Evolutionary conservation across 2,113 vertebrate genomes (phyloP), one percentile per base, ranked within the genome.

Genomic region (Salminus brasiliensis): DNA sequence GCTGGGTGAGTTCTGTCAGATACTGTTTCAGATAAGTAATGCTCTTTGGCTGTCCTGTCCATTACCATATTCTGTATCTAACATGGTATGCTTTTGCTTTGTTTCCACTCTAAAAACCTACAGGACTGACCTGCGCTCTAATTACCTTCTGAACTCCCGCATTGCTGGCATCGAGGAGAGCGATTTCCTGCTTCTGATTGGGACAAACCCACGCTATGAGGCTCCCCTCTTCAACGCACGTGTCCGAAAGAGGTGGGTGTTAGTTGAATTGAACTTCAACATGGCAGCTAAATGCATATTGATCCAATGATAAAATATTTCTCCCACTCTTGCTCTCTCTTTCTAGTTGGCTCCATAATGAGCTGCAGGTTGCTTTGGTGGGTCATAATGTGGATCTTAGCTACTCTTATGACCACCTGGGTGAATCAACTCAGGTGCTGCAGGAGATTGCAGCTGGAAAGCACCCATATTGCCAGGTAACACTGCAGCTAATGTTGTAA

Each of bases 191-290:
- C 94, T 99, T 79, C 88, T 99, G 66, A 78, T 98, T 62, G 98
- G 98, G 87, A 98, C 96, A 45, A 99, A 99, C 91, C 97, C 97
- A 65, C 96, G 97, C 74, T 99, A 95, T 70, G 97, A 99, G 84
- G 98, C 98, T 21, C 97, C 97, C 0, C 92, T 99, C 25, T 99
- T 99, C 88, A 99, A 99, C 73, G 94, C 96, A 76, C 94, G 96
- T 81, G 92, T 99, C 89, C 92, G 98, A 74, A 99, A 99, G 88
- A 98, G 98, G 98, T 98, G 85, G 16, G 89, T 89, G 79, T 10
- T 7, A 23, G 36, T 29, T 49, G 1, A 29, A 39, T 45, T 45
- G 3, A 3, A 15, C 49, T 49, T n/a, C n/a, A 47, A 6, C 39
- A 10, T 41, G 15, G 16, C 45, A 6, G 47, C 47, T 21, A 5